Percentiles rank a stretch among this genome's conserved stretches.
Evolutionary conservation across 2,888 invertebrate species (phyloP).

Genomic region (Ophonus ardosiacus): DNA sequence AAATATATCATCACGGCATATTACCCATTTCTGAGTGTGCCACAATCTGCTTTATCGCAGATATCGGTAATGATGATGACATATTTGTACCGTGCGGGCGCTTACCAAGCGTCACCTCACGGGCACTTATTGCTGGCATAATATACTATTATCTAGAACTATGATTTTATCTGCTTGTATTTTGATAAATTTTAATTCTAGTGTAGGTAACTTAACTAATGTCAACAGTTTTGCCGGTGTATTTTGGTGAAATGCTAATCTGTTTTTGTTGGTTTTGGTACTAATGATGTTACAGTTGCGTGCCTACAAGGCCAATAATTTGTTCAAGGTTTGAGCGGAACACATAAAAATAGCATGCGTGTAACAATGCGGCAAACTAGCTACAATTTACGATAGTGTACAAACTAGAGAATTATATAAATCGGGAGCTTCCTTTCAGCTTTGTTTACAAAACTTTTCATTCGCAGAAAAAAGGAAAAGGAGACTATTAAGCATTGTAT

Average conservation of each 20-base stretch:
- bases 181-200: neutral
- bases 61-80: too few relatives aligned
- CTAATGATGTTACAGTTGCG: constrained; percentile 30
- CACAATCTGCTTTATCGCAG: too few relatives aligned
- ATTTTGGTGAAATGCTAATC: neutral
- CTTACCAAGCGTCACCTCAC: too few relatives aligned
- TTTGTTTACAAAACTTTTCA: neutral
- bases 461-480: too few relatives aligned
- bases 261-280: neutral
- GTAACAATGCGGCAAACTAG: constrained; percentile 11
- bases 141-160: too few relatives aligned
- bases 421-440: neutral
- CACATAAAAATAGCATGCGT: constrained; percentile 16
- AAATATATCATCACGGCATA: too few relatives aligned
- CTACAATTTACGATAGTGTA: neutral
- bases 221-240: neutral
- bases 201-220: neutral
- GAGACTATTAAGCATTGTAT: too few relatives aligned
- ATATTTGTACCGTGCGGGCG: too few relatives aligned
- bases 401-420: neutral
- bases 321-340: constrained; percentile 22
- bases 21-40: too few relatives aligned
- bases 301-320: constrained; percentile 26
- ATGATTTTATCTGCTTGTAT: neutral
- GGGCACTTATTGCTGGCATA: too few relatives aligned